Conservation (phyloP, 2,888 invertebrate species). For the Caenorhabditis angaria region DNA sequence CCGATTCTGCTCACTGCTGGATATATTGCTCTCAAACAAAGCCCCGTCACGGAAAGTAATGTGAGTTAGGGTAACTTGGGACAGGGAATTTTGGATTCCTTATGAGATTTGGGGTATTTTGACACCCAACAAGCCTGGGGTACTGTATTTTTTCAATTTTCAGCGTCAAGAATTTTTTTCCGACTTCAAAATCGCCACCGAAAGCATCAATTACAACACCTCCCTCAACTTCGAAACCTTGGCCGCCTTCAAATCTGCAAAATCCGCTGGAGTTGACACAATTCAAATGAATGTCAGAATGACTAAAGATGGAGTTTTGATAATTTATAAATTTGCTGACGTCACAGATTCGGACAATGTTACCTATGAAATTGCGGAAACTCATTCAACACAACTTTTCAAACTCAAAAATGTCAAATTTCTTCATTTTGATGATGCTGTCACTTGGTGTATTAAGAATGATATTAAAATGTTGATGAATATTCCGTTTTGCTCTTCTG, state of each 20-base stretch:
- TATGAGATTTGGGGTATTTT: too few relatives aligned
- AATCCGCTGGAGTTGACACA: conserved; percentile 31
- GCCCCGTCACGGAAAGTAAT: conserved; percentile 17
- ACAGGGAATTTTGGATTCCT: too few relatives aligned
- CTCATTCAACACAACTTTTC: conserved; percentile 38
- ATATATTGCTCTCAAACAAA: conserved; percentile 20
- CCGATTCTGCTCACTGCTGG: conserved; percentile 24
- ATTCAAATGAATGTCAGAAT: conserved; percentile 35
- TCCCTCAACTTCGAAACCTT: conserved; percentile 19
- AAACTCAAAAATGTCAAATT: conserved; percentile 21
- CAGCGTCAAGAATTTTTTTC: conserved; percentile 20
- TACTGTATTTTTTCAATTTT: too few relatives aligned
- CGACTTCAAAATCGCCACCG: conserved; percentile 6
- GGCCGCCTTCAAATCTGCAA: conserved; percentile 30
- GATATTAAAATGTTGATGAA: conserved; percentile 40
- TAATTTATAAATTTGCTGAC: conserved; percentile 11
- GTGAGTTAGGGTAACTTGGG: background rate
- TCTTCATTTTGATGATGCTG: conserved; percentile 31
- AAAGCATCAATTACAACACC: conserved; percentile 19
- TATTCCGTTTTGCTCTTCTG: conserved; percentile 17
- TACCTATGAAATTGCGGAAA: conserved; percentile 18
- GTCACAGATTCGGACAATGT: conserved; percentile 18
- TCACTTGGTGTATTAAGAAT: conserved; percentile 28
- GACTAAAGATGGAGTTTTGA: conserved; percentile 36
- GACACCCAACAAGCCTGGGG: too few relatives aligned